Evolutionary conservation across 2,113 vertebrate species (phyloP), one percentile per base, ranked within the genome.

Genomic region (Calidris pygmaea): DNA sequence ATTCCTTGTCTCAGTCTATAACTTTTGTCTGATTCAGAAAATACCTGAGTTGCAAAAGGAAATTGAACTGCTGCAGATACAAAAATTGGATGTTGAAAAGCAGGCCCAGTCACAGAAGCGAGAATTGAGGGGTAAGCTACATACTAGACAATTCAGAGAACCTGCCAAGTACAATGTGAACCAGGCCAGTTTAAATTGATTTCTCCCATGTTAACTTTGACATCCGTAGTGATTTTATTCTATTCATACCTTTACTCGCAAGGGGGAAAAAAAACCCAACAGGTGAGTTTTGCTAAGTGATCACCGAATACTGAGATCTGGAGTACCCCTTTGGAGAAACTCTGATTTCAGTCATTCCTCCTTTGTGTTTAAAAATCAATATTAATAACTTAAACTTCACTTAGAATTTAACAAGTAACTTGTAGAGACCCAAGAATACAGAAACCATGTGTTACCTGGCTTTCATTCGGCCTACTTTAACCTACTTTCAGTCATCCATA

Each of bases 31-130:
- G 53, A 81, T 88, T 74, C 93, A 99, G 98, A 97, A 97, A 91
- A 99, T 99, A 88, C 98, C 99, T 2, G 99, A 99, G 85, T 97
- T 99, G 52, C 98, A 98, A 74, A 98, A 98, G 93, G 99, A 99
- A 83, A 98, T 99, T 23, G 98, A 98, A 89, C 98, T 98, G 83
- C 97, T 99, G 58, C 98, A 99, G 68, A 97, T 95, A 30, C 99
- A 99, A 89, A 99, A 98, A 74, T 68, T 98, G 90, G 98, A 98
- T 63, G 90, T 98, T 79, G 98, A 99, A n/a, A 98, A 98, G 66
- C 99, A 98, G 66, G 96, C 98, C 50, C 99, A 98, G 79, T 94
- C 98, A 3, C 98, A 99, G 89, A 99, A 98, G 6, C 97, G 98
- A 81, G 98, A 99, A 98, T 83, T 99, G 93, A 98, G 98, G 98